Base-by-base conservation (phyloP, 2,113 vertebrate genomes). In the Turdus rufiventris region DNA sequence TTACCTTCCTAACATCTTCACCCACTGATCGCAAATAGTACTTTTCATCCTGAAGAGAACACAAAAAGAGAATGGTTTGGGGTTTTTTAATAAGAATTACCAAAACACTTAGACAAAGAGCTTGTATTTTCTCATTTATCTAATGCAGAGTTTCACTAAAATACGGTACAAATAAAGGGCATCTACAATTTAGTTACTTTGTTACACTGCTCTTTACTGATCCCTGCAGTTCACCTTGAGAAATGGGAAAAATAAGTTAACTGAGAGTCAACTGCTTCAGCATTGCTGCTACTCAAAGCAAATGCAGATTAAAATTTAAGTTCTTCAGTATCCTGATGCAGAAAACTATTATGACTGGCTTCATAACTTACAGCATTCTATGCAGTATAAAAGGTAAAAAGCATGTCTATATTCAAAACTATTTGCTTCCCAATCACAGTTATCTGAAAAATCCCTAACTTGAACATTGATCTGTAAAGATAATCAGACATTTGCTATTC, bases 11-110 rank as follows among this genome's bases (percentile, higher is more conserved):
- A 26, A 98, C 98, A 38, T 99, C 99, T 82, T 99, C 99, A 94
- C 99, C 99, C 71, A 99, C 98, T 1, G 99, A 99, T 16, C 99
- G 97, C n/a, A 99, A 98, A 61, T 99, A 99, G 91, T 99, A 99
- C 70, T 98, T 99, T 97, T 99, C 99, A 94, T 99, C 97, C 99
- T 99, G 93, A 95, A 97, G 9, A 85, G 26, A 97, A 21, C 62
- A 67, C 5, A 91, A 88, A 72, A 88, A 54, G 54, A 83, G 33
- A 96, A 74, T 73, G 33, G 29, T 38, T 72, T 74, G 56, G 34
- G 21, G 1, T 5, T 79, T 85, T 84, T 72, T 10, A 80, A 23
- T 83, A 86, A 76, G 36, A 76, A 50, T 54, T 85, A 54, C 11
- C 45, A 88, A 77, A 67, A 88, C 45, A 57, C 11, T 58, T 63